phyloP scores from a whole-genome alignment of 1,140 invertebrate species.

The Cydia splendana region DNA sequence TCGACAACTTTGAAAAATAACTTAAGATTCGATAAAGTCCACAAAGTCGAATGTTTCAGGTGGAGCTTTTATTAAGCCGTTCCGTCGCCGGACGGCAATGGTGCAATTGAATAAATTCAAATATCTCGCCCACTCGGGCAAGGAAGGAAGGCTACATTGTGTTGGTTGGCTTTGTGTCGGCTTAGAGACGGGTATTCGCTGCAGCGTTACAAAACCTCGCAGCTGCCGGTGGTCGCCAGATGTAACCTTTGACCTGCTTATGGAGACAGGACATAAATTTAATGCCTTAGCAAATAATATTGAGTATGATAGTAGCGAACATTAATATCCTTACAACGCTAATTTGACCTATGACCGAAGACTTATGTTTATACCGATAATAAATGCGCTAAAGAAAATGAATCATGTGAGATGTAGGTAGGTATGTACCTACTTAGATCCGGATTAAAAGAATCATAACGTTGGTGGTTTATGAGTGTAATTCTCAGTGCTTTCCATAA shows the following conservation, averaged over 20 bases:
- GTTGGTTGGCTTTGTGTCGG: not conserved
- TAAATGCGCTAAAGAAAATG: not conserved
- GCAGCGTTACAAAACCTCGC: constrained; percentile 15
- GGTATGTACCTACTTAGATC: not conserved
- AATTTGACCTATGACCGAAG: constrained; percentile 1
- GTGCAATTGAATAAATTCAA: constrained; percentile 17
- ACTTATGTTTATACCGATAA: not conserved
- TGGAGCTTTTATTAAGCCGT: not conserved
- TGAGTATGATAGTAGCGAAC: not conserved
- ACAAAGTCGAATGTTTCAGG: not conserved
- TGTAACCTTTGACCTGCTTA: constrained; percentile 8
- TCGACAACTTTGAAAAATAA: not conserved
- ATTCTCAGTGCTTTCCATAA: constrained; percentile 39
- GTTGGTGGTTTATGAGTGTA: constrained; percentile 38
- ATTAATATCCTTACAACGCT: not conserved
- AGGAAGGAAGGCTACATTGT: constrained; percentile 8
- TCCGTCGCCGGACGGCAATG: constrained; percentile 3
- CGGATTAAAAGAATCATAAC: constrained; percentile 17
- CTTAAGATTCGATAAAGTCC: not conserved
- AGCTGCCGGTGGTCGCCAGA: constrained; percentile 17
- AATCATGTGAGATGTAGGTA: not conserved
- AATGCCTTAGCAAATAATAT: not conserved
- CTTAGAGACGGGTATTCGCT: constrained; percentile 3
- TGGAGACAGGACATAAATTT: constrained; percentile 2
- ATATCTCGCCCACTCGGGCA: constrained; percentile 10